A percentile compares a stretch with the other conserved stretches of the same genome.
These are phyloP conservation scores for Puntigrus tetrazona DNA, from an alignment of 2,113 vertebrate species.

Conservation along the genomic window DNA sequence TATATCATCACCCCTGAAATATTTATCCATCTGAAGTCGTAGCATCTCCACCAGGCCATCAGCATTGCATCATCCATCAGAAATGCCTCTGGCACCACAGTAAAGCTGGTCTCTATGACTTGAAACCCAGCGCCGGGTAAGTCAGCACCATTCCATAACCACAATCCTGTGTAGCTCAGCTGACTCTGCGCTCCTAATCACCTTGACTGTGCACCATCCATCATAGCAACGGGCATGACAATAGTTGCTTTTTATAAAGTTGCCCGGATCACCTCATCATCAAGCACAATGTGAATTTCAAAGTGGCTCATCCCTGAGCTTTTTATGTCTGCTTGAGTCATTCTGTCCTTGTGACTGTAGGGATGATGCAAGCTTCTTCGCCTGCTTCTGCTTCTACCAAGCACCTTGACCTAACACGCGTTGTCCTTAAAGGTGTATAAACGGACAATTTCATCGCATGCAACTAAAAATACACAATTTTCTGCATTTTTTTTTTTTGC, in stretches of 20 bases:
- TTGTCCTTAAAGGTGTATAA: background rate
- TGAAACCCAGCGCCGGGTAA: background rate
- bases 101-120: conserved; percentile 27
- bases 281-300: conserved; percentile 64
- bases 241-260: conserved; percentile 57
- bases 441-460: background rate
- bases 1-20: conserved; percentile 35
- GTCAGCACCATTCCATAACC: conserved; percentile 41
- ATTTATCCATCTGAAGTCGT: conserved; percentile 28
- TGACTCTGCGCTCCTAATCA: conserved; percentile 7
- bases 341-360: background rate
- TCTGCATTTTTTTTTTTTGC: background rate
- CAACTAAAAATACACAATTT: background rate
- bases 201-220: conserved; percentile 45
- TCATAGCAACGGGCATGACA: conserved; percentile 49
- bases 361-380: background rate
- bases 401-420: background rate
- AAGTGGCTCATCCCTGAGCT: conserved; percentile 61
- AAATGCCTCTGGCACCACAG: conserved; percentile 7
- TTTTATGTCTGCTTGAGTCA: conserved; percentile 14
- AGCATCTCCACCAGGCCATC: conserved; percentile 24
- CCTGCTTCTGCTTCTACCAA: background rate
- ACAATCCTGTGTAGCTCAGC: background rate
- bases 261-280: conserved; percentile 47
- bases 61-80: conserved; percentile 60